Percentiles rank a stretch among this genome's conserved stretches.
phyloP scores from a whole-genome alignment of 1,140 invertebrate genomes.

The Polypedilum pembai region DNA sequence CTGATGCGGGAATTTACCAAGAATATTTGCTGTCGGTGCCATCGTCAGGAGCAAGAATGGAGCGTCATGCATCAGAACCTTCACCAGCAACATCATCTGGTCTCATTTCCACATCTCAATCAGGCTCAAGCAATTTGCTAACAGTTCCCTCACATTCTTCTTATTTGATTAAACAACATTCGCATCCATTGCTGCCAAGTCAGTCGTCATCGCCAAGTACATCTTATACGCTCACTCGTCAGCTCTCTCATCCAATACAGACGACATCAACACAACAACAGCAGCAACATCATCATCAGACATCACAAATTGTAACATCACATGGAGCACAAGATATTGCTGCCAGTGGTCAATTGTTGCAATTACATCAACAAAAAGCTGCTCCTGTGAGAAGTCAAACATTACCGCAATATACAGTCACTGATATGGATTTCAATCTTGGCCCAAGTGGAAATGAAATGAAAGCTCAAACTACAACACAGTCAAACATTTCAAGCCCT shows the following conservation, averaged over 20 bases:
- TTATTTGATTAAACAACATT: constrained; percentile 57
- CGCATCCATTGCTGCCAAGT: constrained; percentile 54
- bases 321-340: constrained; percentile 3
- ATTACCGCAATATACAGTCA: constrained; percentile 29
- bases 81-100: constrained; percentile 50
- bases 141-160: constrained; percentile 48
- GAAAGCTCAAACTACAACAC: neutral
- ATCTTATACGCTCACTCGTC: constrained; percentile 36
- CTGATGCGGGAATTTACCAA: constrained; percentile 35
- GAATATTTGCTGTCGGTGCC: constrained; percentile 43
- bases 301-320: constrained; percentile 30
- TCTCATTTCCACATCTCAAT: constrained; percentile 35
- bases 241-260: constrained; percentile 32
- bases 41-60: constrained; percentile 44
- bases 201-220: constrained; percentile 42
- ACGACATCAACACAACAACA: constrained; percentile 24
- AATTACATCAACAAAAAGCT: constrained; percentile 27
- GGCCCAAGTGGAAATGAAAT: neutral
- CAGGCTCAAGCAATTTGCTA: constrained; percentile 47
- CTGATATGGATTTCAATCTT: neutral
- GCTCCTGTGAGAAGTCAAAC: constrained; percentile 27
- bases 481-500: neutral
- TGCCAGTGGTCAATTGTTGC: constrained; percentile 25
- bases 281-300: constrained; percentile 29
- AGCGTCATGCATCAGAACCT: constrained; percentile 53